phyloP scores from a whole-genome alignment of 2,113 vertebrate species.

The Plectropomus leopardus region DNA sequence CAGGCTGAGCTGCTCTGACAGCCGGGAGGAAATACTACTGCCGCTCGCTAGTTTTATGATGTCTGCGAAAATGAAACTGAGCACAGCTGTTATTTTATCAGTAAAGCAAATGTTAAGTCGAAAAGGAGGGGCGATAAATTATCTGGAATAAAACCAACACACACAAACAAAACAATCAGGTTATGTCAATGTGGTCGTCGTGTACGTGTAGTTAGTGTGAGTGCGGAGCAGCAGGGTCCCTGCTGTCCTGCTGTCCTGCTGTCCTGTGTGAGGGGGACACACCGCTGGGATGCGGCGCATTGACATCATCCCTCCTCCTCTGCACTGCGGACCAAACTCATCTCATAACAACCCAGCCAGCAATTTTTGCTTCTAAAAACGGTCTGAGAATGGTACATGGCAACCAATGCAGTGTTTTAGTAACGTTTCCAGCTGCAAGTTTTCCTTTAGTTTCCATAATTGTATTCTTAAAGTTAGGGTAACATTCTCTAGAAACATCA shows the following conservation, averaged over 20 bases:
- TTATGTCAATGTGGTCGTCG: not conserved
- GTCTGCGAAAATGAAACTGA: not conserved
- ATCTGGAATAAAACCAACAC: not conserved
- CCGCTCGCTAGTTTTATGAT: too few species aligned
- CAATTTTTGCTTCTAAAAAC: too few species aligned
- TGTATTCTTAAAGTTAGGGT: too few species aligned
- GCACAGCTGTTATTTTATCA: not conserved
- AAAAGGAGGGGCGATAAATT: not conserved
- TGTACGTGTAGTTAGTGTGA: too few species aligned
- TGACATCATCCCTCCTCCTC: constrained; percentile 16
- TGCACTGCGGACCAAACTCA: constrained; percentile 17
- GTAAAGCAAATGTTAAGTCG: too few species aligned
- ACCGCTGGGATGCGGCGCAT: not conserved
- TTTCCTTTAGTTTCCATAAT: too few species aligned
- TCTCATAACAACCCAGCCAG: not conserved
- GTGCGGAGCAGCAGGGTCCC: not conserved
- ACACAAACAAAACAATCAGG: too few species aligned
- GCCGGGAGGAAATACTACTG: too few species aligned
- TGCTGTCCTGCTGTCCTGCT: not conserved
- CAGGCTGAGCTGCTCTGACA: not conserved
- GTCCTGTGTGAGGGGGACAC: not conserved
- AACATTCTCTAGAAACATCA: too few species aligned
- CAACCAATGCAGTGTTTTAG: too few species aligned
- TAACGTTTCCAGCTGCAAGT: too few species aligned
- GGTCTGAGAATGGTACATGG: too few species aligned